Evolutionary conservation across 1,140 invertebrate genomes (phyloP), one percentile per base, ranked within the genome.

Genomic region (Pseudomyrmex gracilis): DNA sequence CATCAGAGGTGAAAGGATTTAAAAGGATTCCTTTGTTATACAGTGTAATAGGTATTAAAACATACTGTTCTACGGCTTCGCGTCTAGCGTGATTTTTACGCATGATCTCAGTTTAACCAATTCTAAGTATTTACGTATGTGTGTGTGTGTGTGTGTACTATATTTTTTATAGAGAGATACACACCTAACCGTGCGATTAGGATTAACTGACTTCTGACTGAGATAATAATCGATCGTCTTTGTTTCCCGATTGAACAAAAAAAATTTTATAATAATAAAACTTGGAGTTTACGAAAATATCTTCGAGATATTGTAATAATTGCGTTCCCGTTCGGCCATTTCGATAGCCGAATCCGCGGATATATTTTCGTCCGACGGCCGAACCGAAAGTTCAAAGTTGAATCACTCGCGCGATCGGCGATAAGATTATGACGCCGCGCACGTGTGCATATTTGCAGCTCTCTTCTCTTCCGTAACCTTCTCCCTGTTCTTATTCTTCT

Each of bases 321-420:
- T 66, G 64, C 43, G 64, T 58, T 47, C 45, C 15, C 34, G 20
- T 68, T 70, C 64, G 12, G 66, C 76, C 64, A 80, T 47, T 68
- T 71, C 51, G 76, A 78, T 70, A 58, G 53, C 64, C 53, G 57
- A 74, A 60, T 82, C 57, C n/a, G 53, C 66, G 58, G 20, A 12
- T 71, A n/a, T 83, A 76, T 83, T 86, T 87, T 73, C 8, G 73
- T 77, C 85, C 49, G 71, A 73, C 55, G 51, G 82, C 53, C 67
- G n/a, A 73, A 82, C 49, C 47, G 15, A 87, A 86, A 87, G 85
- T 87, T 87, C 86, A 87, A 87, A 87, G 85, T 87, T 87, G 86
- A 87, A 86, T 78, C 82, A 73, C 55, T 68, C 68, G 47, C 71
- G 83, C 71, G 83, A 87, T 87, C 86, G 55, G 10, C 58, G 86